These are phyloP conservation scores for Leguminivora glycinivorella DNA, from an alignment of 1,140 invertebrate genomes.

Conservation along the genomic window DNA sequence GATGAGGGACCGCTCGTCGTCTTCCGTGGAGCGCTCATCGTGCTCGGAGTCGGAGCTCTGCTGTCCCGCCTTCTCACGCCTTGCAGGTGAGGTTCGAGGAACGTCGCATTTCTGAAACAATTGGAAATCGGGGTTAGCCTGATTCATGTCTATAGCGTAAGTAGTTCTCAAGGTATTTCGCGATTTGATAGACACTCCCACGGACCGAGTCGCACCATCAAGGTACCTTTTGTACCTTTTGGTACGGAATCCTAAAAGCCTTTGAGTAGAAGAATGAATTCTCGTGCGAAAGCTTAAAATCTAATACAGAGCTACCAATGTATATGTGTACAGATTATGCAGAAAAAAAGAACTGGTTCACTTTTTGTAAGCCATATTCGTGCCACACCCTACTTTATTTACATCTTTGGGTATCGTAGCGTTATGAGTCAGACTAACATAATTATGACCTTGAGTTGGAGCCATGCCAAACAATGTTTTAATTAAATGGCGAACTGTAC, in stretches of 20 bases:
- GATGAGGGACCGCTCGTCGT: slow-evolving; percentile 74
- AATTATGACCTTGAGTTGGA: slow-evolving; percentile 4
- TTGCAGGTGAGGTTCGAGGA: slow-evolving; percentile 76
- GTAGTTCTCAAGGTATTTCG: no score
- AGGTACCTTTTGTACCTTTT: no score
- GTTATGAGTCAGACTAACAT: slow-evolving; percentile 7
- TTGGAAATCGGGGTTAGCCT: no score
- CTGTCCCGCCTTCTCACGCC: slow-evolving; percentile 70
- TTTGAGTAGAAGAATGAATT: no score
- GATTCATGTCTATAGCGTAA: no score
- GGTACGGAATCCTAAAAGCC: no score
- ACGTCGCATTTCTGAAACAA: slow-evolving; percentile 77
- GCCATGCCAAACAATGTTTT: slow-evolving; percentile 4
- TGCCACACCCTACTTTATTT: neutral
- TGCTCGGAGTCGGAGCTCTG: slow-evolving; percentile 72
- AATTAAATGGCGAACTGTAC: slow-evolving; percentile 8
- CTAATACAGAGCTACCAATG: no score
- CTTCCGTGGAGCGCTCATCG: slow-evolving; percentile 76
- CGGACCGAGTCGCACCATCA: no score
- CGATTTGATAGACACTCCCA: no score
- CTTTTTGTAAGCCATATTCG: slow-evolving; percentile 1
- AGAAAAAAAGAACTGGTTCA: no score
- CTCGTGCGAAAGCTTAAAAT: no score
- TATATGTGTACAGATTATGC: no score
- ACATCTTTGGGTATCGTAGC: neutral